Evolutionary conservation across 1,140 invertebrate genomes (phyloP), one percentile per base, ranked within the genome.

Genomic region (Drosophila pectinifera): DNA sequence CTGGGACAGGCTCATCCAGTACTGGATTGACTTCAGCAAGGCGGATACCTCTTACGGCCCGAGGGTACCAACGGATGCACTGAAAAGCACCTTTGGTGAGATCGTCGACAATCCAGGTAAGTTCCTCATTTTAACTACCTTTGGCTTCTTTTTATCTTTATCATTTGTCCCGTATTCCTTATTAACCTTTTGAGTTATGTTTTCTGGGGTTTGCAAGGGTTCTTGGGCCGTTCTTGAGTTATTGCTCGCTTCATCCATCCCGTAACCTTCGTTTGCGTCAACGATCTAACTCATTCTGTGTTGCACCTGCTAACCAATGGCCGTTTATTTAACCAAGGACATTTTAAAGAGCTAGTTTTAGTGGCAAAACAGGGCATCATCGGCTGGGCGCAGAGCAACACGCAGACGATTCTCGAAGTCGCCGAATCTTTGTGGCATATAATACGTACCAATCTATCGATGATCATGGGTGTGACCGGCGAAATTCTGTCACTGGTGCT

Each of bases 351-450:
- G 90, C 91, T 92, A 90, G 86, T 92, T 92, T 92, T 92, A 92
- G 91, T 92, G 84, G 91, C 92, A 38, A 92, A 92, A 92, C 90
- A 92, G 86, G 95, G 95, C 24, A 93, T 98, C 61, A 94, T 96
- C 68, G 94, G 95, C 38, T 98, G 98, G 93, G 95, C 97, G 4
- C 96, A 97, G 92, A 97, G 98, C 61, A 99, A 99, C 93, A 94
- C 99, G 43, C 98, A 97, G 26, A 98, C 96, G 0, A 93, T 99
- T 20, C 94, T 97, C 74, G 97, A 97, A 3, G 96, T 99, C 4
- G 94, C 98, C 4, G 97, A 98, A 73, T 98, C 98, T 1, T 91
- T 99, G n/a, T 99, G 98, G 97, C 93, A 95, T 22, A 96, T 99
- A 38, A 93, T 99, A 4, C 97, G 97, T 73, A 96, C 97, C 68